These are phyloP conservation scores for Strigamia crassipes DNA, from an alignment of 2,888 invertebrate species.

Conservation along the genomic window DNA sequence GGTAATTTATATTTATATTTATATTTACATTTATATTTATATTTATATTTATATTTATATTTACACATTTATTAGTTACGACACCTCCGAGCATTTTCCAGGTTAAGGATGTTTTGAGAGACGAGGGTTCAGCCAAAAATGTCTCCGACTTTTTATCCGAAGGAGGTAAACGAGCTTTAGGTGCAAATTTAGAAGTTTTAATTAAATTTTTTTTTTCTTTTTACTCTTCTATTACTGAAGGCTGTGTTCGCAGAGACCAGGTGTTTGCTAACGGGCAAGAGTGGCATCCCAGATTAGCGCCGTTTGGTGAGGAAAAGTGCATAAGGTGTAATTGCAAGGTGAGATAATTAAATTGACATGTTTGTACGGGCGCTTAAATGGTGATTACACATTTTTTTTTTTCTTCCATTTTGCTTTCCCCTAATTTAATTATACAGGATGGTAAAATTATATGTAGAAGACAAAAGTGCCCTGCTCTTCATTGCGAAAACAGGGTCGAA, in stretches of 20 bases:
- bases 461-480: conserved; percentile 75
- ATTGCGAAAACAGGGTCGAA: conserved; percentile 66
- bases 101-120: conserved; percentile 3
- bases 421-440: conserved; percentile 66
- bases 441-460: conserved; percentile 79
- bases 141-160: conserved; percentile 51
- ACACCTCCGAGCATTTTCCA: background rate
- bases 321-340: conserved; percentile 91
- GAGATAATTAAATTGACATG: conserved; percentile 55
- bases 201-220: background rate
- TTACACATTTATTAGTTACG: background rate
- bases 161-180: conserved; percentile 51
- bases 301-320: conserved; percentile 86
- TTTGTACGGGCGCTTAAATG: background rate
- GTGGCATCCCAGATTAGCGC: conserved; percentile 85
- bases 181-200: conserved; percentile 13
- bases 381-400: background rate
- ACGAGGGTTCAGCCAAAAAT: conserved; percentile 49
- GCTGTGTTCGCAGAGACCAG: conserved; percentile 69
- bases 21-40: background rate
- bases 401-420: conserved; percentile 43
- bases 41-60: background rate
- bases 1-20: conserved; percentile 52
- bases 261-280: conserved; percentile 76
- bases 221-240: conserved; percentile 56